Conservation (phyloP, 2,113 vertebrate genomes). For the Daubentonia madagascariensis region DNA sequence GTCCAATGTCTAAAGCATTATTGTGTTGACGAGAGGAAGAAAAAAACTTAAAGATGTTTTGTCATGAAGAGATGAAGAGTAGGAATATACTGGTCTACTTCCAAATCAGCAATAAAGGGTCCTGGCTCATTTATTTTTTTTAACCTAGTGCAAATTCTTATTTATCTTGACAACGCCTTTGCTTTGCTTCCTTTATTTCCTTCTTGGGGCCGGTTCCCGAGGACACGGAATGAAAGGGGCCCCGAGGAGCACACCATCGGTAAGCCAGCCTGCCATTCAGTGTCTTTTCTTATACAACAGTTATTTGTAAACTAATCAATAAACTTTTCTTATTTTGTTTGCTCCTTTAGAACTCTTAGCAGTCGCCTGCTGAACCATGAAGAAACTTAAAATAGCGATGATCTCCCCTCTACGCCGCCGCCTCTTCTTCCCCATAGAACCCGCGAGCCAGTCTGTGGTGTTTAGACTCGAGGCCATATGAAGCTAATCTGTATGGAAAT, state of each 20-base stretch:
- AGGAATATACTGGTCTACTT: not conserved
- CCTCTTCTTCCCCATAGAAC: constrained; percentile 47
- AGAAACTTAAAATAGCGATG: constrained; percentile 75
- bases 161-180: constrained; percentile 23
- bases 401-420: constrained; percentile 65
- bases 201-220: not conserved
- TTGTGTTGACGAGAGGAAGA: not conserved
- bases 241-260: constrained; percentile 43
- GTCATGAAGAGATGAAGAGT: not conserved
- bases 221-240: constrained; percentile 45
- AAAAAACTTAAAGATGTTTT: not conserved
- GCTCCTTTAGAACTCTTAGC: constrained; percentile 67
- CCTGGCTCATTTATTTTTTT: constrained; percentile 31
- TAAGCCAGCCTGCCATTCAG: constrained; percentile 64
- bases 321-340: constrained; percentile 79
- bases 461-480: constrained; percentile 73
- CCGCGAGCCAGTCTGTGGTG: constrained; percentile 58
- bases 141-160: constrained; percentile 36
- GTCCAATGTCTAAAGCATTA: not conserved
- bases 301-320: constrained; percentile 82
- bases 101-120: constrained; percentile 52
- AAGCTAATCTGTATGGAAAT: constrained; percentile 84
- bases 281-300: constrained; percentile 67
- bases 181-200: constrained; percentile 44
- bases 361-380: constrained; percentile 75